Evolutionary conservation across 2,797 vertebrate species (phyloP), one percentile per base, ranked within the genome.

Genomic region (Phylloscopus collybita): DNA sequence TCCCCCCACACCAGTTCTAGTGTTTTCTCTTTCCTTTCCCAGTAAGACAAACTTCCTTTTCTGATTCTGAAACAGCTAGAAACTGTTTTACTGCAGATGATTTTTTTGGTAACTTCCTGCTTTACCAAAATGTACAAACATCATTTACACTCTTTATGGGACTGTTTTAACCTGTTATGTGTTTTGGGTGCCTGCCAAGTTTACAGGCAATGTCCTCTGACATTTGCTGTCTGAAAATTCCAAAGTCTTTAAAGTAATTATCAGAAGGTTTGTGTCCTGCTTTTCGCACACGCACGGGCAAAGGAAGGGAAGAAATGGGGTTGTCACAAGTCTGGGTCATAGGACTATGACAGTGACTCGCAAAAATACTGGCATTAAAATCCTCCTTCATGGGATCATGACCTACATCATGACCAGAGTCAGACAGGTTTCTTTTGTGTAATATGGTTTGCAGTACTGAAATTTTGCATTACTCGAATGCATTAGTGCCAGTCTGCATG

Each of bases 61-160:
- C 73, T 81, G 23, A 84, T 88, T 91, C 65, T 88, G 47, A 80
- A 59, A 79, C 50, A 61, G 45, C 32, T 84, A 72, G 80, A 93
- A 96, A 73, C 10, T 51, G 7, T 91, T 92, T 81, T 91, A 36
- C 7, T 61, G 38, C 83, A 50, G 45, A 67, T 64, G 2, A 54
- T 36, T 75, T 15, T 94, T 84, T n/a, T 4, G 2, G 2, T 57
- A 80, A 76, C 32, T 90, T 91, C 12, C 34, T 74, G 32, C 42
- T 91, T 93, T 88, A 74, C 50, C 23, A 80, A 80, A 85, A 54
- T 19, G 18, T 30, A 62, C 23, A 83, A 69, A 72, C 16, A 78
- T 44, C 0, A 14, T 93, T 93, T 72, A 16, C 7, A 62, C 16
- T 61, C 44, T 88, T 86, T 53, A 45, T 53, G 62, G 38, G 54